Evolutionary conservation across 2,113 vertebrate species (phyloP), one percentile per base, ranked within the genome.

Genomic region (Brevimyrus niger): DNA sequence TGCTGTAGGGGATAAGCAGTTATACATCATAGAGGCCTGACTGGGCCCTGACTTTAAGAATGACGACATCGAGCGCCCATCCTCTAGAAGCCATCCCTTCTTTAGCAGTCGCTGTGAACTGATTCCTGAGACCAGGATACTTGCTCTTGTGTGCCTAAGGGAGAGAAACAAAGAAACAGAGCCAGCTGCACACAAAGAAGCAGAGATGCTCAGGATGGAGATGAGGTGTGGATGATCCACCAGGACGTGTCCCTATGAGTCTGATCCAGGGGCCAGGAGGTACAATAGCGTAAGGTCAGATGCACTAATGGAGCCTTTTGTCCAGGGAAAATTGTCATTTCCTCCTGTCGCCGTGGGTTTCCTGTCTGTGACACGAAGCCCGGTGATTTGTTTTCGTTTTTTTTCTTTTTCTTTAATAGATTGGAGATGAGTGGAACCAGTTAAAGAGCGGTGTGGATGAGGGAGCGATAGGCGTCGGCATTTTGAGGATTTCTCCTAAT

Each of bases 291-390:
- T 80, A 91, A 91, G 94, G 95, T 95, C 94, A 94, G 93, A 90
- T 90, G 91, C 92, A 91, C 93, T 95, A 95, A 95, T 95, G 94
- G 94, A 95, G 93, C 94, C 92, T 94, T 95, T 95, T 95, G 94
- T 95, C 92, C 88, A 90, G 35, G 91, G 92, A 94, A 94, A 95
- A 95, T 94, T 93, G 94, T 94, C 92, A 94, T 95, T 94, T 94
- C 94, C 94, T 91, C 93, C 92, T 93, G 93, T 92, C 93, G 94
- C 92, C 90, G 61, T 17, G 87, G 92, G 91, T 94, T 92, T 94
- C 93, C 92, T 90, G 90, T 93, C 90, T 44, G 51, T 17, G 80
- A 84, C 50, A 84, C 46, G n/a, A 85, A 85, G 51, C 50, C 80
- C n/a, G 17, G 88, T 38, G 89, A 89, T 61, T 65, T 61, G 76